phyloP scores from a whole-genome alignment of 1,140 invertebrate genomes.

The Bursaphelenchus mucronatus region DNA sequence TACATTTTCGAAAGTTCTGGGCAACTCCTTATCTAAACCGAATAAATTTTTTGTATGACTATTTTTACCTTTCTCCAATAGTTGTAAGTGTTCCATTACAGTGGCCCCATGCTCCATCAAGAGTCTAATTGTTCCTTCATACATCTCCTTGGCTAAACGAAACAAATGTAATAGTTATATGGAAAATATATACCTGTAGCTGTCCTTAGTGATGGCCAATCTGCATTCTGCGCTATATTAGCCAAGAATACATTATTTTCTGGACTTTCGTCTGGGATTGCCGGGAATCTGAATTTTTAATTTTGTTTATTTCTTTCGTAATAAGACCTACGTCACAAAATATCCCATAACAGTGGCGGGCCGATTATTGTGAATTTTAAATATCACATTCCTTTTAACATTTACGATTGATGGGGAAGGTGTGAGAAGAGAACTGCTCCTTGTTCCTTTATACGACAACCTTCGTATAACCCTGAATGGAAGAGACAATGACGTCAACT shows the following conservation, averaged over 20 bases:
- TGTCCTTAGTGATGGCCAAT: slow-evolving; percentile 52
- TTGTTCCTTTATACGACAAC: no score
- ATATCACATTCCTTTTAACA: no score
- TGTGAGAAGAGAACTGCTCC: no score
- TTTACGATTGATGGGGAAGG: no score
- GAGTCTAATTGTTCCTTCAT: slow-evolving; percentile 56
- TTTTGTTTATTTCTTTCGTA: slow-evolving; percentile 1
- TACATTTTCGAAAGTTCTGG: slow-evolving; percentile 48
- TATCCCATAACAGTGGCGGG: slow-evolving; percentile 35
- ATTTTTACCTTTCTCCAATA: slow-evolving; percentile 49
- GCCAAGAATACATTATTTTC: slow-evolving; percentile 55
- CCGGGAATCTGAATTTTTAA: slow-evolving; percentile 49
- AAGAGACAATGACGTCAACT: no score
- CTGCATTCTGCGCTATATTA: slow-evolving; percentile 50
- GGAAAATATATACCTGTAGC: slow-evolving; percentile 40
- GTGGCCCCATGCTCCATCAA: slow-evolving; percentile 59
- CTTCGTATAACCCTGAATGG: no score
- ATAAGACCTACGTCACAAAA: slow-evolving; percentile 46
- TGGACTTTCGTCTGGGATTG: slow-evolving; percentile 54
- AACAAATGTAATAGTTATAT: slow-evolving; percentile 16
- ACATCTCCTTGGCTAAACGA: slow-evolving; percentile 54
- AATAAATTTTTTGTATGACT: slow-evolving; percentile 4
- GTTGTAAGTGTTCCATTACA: slow-evolving; percentile 50
- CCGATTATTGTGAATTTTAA: no score
- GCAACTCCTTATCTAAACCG: slow-evolving; percentile 24